Conservation (phyloP, 2,888 invertebrate species). For the Drosophila siamana region DNA sequence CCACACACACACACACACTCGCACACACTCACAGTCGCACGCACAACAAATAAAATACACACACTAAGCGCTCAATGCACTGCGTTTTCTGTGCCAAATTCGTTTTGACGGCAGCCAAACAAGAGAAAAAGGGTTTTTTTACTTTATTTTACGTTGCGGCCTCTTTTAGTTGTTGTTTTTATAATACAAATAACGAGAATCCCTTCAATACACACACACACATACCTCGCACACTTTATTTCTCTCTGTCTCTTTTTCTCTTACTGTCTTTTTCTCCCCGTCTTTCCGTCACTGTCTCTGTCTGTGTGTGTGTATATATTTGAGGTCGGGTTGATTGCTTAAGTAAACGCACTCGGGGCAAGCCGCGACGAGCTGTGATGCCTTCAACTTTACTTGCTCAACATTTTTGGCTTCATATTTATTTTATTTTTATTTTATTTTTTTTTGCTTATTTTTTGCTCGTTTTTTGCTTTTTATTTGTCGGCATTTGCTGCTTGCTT, state of each 20-base stretch:
- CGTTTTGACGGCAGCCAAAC: conserved; percentile 68
- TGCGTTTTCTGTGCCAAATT: conserved; percentile 75
- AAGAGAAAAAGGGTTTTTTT: conserved; percentile 50
- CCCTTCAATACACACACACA: conserved; percentile 51
- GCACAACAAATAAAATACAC: conserved; percentile 25
- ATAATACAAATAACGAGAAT: conserved; percentile 75
- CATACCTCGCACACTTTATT: background rate
- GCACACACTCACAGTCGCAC: conserved; percentile 32
- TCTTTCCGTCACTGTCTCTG: conserved; percentile 29
- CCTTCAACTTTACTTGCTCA: conserved; percentile 72
- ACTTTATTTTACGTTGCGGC: conserved; percentile 72
- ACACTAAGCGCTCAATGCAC: conserved; percentile 59
- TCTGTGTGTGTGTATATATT: conserved; percentile 53
- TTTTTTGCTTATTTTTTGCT: conserved; percentile 30
- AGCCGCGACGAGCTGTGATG: conserved; percentile 66
- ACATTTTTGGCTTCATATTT: conserved; percentile 63
- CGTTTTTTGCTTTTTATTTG: conserved; percentile 38
- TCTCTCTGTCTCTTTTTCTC: background rate
- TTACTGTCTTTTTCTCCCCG: conserved; percentile 3
- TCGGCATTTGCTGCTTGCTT: conserved; percentile 45
- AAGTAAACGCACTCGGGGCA: conserved; percentile 78
- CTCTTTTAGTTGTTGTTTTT: conserved; percentile 78
- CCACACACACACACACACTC: conserved; percentile 51
- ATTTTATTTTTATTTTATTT: conserved; percentile 31
- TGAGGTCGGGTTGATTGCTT: conserved; percentile 81